These are phyloP conservation scores for Potamilus streckersoni DNA, from an alignment of 1,140 invertebrate species.

Conservation along the genomic window DNA sequence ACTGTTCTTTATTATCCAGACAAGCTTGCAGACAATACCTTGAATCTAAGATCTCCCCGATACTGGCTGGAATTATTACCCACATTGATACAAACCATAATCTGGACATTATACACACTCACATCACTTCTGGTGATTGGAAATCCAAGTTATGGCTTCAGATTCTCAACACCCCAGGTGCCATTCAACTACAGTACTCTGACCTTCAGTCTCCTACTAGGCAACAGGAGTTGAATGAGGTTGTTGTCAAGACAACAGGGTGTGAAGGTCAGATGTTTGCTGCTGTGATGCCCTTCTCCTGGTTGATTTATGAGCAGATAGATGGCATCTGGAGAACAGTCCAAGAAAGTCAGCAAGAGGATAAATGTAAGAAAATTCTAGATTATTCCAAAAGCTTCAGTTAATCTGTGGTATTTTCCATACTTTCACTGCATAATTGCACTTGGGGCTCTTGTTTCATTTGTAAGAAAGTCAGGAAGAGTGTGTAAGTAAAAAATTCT, in stretches of 20 bases:
- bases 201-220: constrained; percentile 30
- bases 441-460: too few species aligned
- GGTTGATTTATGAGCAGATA: constrained; percentile 30
- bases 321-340: background rate
- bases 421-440: too few species aligned
- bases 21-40: constrained; percentile 41
- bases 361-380: too few species aligned
- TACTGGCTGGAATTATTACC: constrained; percentile 49
- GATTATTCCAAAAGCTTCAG: too few species aligned
- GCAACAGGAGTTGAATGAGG: constrained; percentile 34
- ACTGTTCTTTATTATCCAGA: constrained; percentile 12
- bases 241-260: constrained; percentile 35
- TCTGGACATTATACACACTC: constrained; percentile 41
- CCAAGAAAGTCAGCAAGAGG: too few species aligned
- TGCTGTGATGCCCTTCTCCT: constrained; percentile 47
- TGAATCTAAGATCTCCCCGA: constrained; percentile 43
- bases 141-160: constrained; percentile 19
- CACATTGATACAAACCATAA: constrained; percentile 50
- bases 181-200: constrained; percentile 17
- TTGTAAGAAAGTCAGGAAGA: too few species aligned
- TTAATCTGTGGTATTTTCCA: too few species aligned
- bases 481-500: too few species aligned
- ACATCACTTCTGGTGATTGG: constrained; percentile 12
- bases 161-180: constrained; percentile 2
- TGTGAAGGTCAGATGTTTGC: constrained; percentile 29